Base-by-base conservation (phyloP, 2,888 invertebrate genomes). In the Lysandra coridon region DNA sequence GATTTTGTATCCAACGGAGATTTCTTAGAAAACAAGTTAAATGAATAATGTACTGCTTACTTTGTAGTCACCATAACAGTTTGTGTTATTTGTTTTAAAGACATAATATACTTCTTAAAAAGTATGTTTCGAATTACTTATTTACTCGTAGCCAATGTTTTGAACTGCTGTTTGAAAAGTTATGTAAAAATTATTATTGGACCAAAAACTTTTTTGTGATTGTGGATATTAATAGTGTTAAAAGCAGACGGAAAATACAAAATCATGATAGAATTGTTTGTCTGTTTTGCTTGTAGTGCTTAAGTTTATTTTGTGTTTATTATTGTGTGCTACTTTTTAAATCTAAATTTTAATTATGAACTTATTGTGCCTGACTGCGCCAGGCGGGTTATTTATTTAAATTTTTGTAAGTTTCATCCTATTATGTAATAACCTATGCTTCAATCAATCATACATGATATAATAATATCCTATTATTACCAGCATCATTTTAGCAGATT, bases 1-100 rank as follows among this genome's bases (percentile, higher is more conserved):
- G 87, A 89, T 60, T 84, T 86, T 3, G 83, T 87, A 64, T 85
- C 90, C 57, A 93, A 93, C 80, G 93, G 93, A 17, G 94, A 92
- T 80, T 86, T 86, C 64, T 81, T 88, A 80, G 87, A 87, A 79
- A 84, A 85, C 83, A 83, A 81, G 80, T 77, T 44, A 77, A 75
- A 49, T 53, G 75, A 44, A 49, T 76, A 49, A 53, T 30, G 17
- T 74, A n/a, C 53, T 37, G 23, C 64, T 3, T 69, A 69, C 57
- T 30, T 76, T 33, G 23, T 14, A 49, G 4, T 57, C 76, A 49
- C 49, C 73, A 78, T 80, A 44, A 44, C 10, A 44, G 44, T 80
- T 17, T 81, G 79, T 80, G 73, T 80, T 79, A 81, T 76, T 80
- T 81, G 30, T 76, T 49, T 57, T 17, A 17, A 53, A 76, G 49